Percentiles rank a stretch among this genome's conserved stretches.
These are phyloP conservation scores for Lutjanus argentimaculatus DNA, from an alignment of 2,797 vertebrate species.

Conservation along the genomic window DNA sequence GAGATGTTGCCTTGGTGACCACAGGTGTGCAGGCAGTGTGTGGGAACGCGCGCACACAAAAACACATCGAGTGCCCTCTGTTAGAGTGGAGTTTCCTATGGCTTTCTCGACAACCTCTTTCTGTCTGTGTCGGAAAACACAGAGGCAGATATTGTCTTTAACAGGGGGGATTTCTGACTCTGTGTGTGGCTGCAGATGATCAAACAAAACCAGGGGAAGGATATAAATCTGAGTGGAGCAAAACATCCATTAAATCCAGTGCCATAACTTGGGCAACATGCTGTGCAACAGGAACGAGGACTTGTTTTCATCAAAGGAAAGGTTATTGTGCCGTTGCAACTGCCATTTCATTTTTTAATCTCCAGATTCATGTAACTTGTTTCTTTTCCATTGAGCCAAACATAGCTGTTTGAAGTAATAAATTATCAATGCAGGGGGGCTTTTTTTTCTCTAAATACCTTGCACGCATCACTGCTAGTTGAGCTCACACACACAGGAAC, in stretches of 20 bases:
- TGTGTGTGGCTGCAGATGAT: slow-evolving; percentile 47
- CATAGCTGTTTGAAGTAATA: slow-evolving; percentile 55
- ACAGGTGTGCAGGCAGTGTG: slow-evolving; percentile 61
- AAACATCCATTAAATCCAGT: slow-evolving; percentile 54
- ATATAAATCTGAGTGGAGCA: slow-evolving; percentile 36
- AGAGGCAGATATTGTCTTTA: slow-evolving; percentile 54
- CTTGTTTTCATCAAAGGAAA: slow-evolving; percentile 58
- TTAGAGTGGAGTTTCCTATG: slow-evolving; percentile 35
- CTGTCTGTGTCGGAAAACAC: slow-evolving; percentile 35
- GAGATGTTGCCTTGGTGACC: slow-evolving; percentile 76
- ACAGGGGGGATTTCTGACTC: slow-evolving; percentile 41
- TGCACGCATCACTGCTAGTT: slow-evolving; percentile 42
- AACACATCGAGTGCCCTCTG: slow-evolving; percentile 16
- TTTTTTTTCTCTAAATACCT: slow-evolving; percentile 41
- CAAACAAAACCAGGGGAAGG: slow-evolving; percentile 50
- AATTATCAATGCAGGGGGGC: slow-evolving; percentile 50
- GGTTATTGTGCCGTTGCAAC: slow-evolving; percentile 39
- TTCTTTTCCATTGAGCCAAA: slow-evolving; percentile 41
- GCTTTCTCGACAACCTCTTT: slow-evolving; percentile 46
- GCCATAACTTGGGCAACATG: slow-evolving; percentile 41
- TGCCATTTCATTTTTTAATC: slow-evolving; percentile 53
- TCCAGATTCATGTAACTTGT: slow-evolving; percentile 53
- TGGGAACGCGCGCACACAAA: background rate
- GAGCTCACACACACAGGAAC: background rate
- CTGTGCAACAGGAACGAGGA: slow-evolving; percentile 45